Evolutionary conservation across 92 coral and sea anemone genomes (phyloP).

Genomic region (Heliopora coerulea): DNA sequence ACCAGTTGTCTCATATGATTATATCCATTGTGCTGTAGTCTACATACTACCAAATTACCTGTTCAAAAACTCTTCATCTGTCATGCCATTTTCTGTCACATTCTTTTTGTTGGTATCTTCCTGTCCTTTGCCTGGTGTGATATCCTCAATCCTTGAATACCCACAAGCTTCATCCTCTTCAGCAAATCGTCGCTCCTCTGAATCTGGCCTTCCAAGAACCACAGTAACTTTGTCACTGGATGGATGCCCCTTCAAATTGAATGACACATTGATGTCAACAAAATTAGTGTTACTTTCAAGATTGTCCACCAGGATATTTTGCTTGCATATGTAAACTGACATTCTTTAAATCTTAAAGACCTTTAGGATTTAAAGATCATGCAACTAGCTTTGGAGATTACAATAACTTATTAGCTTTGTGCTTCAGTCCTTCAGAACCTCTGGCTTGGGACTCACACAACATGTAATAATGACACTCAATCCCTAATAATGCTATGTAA

Average conservation of each 20-base stretch:
- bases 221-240: constrained; percentile 21
- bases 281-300: background rate
- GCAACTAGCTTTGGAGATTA: no score
- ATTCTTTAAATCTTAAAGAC: background rate
- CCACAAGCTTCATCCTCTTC: constrained; percentile 76
- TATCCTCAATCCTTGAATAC: constrained; percentile 82
- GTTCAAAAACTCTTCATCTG: constrained; percentile 38
- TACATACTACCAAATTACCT: no score
- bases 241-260: constrained; percentile 1
- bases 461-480: background rate
- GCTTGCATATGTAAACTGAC: background rate
- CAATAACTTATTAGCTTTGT: no score
- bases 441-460: background rate
- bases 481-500: background rate
- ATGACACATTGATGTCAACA: constrained; percentile 23
- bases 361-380: background rate
- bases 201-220: constrained; percentile 3
- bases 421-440: no score
- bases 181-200: constrained; percentile 34
- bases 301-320: background rate
- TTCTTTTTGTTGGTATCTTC: constrained; percentile 13
- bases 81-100: constrained; percentile 35
- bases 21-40: no score
- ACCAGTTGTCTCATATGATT: no score
- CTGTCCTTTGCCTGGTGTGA: constrained; percentile 38